These are phyloP conservation scores for Neodiprion lecontei DNA, from an alignment of 1,140 invertebrate species.

Conservation along the genomic window DNA sequence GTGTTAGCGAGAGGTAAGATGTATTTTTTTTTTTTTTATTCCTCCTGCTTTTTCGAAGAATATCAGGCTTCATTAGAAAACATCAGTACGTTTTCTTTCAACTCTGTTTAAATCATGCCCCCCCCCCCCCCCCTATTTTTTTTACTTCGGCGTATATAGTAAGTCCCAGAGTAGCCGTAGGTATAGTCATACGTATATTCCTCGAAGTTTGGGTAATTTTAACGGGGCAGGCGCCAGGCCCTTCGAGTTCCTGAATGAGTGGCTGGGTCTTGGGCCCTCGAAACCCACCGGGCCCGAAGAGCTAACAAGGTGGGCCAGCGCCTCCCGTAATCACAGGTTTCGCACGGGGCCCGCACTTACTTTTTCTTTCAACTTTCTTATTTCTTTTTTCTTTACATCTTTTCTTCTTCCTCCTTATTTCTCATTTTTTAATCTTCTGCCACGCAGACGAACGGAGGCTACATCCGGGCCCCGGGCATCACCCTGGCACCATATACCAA, in stretches of 20 bases:
- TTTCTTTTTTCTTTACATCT: not conserved
- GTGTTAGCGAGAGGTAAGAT: no score
- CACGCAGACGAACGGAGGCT: conserved; percentile 45
- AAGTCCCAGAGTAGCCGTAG: not conserved
- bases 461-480: conserved; percentile 55
- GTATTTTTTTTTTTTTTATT: no score
- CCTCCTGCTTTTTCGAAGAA: not conserved
- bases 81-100: not conserved
- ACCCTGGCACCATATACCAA: conserved; percentile 9
- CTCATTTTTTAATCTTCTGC: conserved; percentile 51
- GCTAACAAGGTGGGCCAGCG: conserved; percentile 61
- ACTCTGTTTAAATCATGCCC: not conserved
- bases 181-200: conserved; percentile 38
- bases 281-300: conserved; percentile 32
- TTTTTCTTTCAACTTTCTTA: conserved; percentile 32
- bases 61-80: not conserved
- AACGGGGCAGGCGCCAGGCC: conserved; percentile 57
- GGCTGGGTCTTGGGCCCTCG: conserved; percentile 40
- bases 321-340: conserved; percentile 62
- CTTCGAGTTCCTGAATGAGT: conserved; percentile 52
- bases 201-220: conserved; percentile 61
- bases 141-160: not conserved
- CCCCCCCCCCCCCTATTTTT: not conserved
- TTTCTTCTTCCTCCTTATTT: not conserved
- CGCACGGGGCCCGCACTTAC: conserved; percentile 61